A percentile compares a stretch with the other conserved stretches of the same genome.
Evolutionary conservation across 1,140 invertebrate species (phyloP).

Genomic region (Drosophila dunni): DNA sequence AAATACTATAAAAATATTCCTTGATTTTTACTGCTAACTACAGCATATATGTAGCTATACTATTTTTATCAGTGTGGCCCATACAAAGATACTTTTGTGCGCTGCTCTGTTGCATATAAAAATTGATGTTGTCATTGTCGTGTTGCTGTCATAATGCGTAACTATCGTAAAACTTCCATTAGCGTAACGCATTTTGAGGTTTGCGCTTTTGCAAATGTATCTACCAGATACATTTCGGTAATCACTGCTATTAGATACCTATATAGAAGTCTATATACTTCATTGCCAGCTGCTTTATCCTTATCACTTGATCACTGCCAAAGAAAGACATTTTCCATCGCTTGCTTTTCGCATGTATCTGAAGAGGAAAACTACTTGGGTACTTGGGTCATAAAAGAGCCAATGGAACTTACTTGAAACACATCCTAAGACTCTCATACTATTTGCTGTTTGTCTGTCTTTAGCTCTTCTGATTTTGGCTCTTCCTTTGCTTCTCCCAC

Average conservation of each 20-base stretch:
- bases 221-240: constrained; percentile 38
- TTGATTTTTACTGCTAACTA: too few species aligned
- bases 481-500: too few species aligned
- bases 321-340: constrained; percentile 20
- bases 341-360: constrained; percentile 51
- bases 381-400: constrained; percentile 31
- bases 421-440: constrained; percentile 19
- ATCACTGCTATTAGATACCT: constrained; percentile 20
- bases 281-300: constrained; percentile 10
- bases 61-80: background rate
- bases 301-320: constrained; percentile 33
- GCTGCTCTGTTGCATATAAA: constrained; percentile 57
- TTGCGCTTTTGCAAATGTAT: constrained; percentile 38
- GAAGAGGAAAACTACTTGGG: constrained; percentile 59
- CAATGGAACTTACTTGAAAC: constrained; percentile 21
- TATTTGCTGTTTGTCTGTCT: constrained; percentile 31
- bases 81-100: constrained; percentile 30
- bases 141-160: constrained; percentile 38
- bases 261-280: background rate
- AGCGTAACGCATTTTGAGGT: constrained; percentile 39
- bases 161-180: constrained; percentile 81
- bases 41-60: too few species aligned
- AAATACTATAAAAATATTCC: too few species aligned
- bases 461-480: background rate
- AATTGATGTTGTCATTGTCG: constrained; percentile 59